Conservation (phyloP, 1,140 invertebrate species). For the Calliphora vicina region DNA sequence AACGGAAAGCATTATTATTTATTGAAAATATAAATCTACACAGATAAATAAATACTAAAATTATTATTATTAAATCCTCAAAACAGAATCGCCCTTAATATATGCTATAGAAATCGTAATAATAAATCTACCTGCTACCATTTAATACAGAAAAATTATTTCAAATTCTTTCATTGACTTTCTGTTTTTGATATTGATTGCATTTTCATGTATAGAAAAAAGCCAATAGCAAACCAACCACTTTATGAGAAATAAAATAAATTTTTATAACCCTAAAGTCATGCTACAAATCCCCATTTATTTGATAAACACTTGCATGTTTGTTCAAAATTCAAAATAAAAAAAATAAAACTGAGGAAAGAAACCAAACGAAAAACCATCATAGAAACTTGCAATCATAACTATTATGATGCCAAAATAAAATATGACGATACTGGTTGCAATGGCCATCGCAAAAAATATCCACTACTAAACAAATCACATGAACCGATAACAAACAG, state of each 20-base stretch:
- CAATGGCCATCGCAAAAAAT: neutral
- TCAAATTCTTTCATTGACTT: neutral
- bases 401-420: neutral
- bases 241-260: neutral
- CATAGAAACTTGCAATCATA: neutral
- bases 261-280: slow-evolving; percentile 13
- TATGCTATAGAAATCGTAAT: no score
- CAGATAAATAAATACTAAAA: no score
- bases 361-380: neutral
- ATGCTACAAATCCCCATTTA: slow-evolving; percentile 4
- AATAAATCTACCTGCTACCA: no score
- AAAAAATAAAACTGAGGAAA: neutral
- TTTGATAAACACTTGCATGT: neutral
- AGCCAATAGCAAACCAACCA: neutral
- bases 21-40: no score
- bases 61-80: no score
- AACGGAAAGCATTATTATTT: no score
- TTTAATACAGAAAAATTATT: no score
- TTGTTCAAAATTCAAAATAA: neutral
- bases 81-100: neutral
- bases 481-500: neutral
- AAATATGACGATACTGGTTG: neutral
- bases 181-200: slow-evolving; percentile 5
- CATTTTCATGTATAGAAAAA: neutral
- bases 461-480: neutral